Evolutionary conservation across 2,888 invertebrate species (phyloP).

Genomic region (Lepeophtheirus nordmannii): DNA sequence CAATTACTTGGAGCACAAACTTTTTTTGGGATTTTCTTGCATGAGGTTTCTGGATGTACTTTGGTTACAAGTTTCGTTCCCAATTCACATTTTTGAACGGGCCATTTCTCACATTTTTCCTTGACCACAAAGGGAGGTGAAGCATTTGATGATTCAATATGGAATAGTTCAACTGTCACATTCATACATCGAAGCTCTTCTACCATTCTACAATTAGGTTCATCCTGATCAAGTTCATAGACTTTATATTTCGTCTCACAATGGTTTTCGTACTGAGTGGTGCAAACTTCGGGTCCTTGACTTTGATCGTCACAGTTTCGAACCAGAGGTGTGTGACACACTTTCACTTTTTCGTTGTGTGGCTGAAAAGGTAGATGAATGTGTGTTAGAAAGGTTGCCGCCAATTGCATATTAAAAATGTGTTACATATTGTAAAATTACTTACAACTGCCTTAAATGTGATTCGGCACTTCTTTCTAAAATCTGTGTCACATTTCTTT

Average conservation of each 20-base stretch:
- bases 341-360: slow-evolving; percentile 12
- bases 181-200: slow-evolving; percentile 1
- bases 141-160: neutral
- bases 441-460: slow-evolving; percentile 1
- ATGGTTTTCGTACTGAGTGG: neutral
- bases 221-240: neutral
- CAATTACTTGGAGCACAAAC: slow-evolving; percentile 9
- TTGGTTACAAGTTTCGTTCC: neutral
- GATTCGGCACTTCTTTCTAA: neutral
- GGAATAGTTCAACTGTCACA: neutral
- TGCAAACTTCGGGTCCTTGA: neutral
- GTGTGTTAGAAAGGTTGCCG: too few relatives aligned
- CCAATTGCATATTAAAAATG: too few relatives aligned
- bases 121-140: neutral
- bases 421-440: neutral
- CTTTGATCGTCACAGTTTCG: neutral
- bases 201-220: neutral
- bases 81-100: slow-evolving; percentile 7
- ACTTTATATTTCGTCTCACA: neutral
- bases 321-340: slow-evolving; percentile 5
- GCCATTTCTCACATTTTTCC: slow-evolving; percentile 3
- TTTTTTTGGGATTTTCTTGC: neutral
- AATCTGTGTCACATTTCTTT: slow-evolving; percentile 22
- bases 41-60: neutral
- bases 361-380: slow-evolving; percentile 7